Evolutionary conservation across 2,113 vertebrate genomes (phyloP), one percentile per base, ranked within the genome.

Genomic region (Prionailurus viverrinus): DNA sequence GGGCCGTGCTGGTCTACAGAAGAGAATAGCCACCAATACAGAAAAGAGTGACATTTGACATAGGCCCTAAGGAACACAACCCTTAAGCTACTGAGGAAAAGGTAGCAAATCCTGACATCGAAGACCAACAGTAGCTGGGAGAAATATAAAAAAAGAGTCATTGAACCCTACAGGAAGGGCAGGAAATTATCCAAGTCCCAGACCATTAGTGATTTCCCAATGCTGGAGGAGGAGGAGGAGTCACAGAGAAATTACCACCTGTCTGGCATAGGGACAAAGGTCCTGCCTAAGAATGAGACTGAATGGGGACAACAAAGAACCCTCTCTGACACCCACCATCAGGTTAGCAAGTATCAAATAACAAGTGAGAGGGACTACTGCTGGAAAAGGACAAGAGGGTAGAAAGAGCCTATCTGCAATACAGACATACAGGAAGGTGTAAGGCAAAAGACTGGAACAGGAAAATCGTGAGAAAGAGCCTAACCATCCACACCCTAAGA

Each of bases 391-490:
- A 39, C 11, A 76, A 16, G 8, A 13, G 14, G 1, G 48, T 68
- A 84, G 25, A 71, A 41, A 51, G 19, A 29, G 25, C 13, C 18
- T 31, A 18, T 53, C 53, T 39, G 41, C 12, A 27, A 11, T 45
- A 33, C 0, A 82, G 66, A 78, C 16, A 25, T 19, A 58, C 3
- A 51, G 6, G 27, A 68, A 61, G 27, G 27, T 3, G 55, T 29
- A 94, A 87, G 8, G 73, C 5, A 36, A 65, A 69, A 33, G 16
- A 10, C 14, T n/a, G 11, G 3, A 45, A 12, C 27, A 65, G 31
- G 2, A 33, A 71, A 74, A 45, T 9, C 23, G 5, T 25, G 13
- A 25, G 29, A 4, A 2, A 4, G 1, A 5, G 4, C 16, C 25
- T 58, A 89, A 76, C 36, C 18, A 58, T 8, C 25, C 12, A 6